phyloP scores from a whole-genome alignment of 2,113 vertebrate species.

The Oxyura jamaicensis region DNA sequence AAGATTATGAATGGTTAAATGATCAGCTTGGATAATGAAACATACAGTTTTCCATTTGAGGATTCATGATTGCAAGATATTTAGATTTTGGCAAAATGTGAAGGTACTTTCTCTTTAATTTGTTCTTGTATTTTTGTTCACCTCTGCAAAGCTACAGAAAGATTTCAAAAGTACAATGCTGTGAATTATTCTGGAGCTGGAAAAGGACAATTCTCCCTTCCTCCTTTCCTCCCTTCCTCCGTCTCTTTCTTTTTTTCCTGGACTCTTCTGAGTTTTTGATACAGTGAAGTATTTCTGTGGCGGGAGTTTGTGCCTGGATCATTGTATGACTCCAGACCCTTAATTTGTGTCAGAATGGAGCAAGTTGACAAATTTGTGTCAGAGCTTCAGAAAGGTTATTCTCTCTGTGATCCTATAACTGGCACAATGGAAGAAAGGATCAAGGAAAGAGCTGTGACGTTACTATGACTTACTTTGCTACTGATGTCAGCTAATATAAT shows the following conservation, averaged over 20 bases:
- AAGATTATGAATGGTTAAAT: not conserved
- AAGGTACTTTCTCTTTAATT: not conserved
- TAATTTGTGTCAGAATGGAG: not conserved
- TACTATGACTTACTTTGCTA: not conserved
- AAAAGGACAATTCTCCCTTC: not conserved
- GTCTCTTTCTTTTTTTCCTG: not conserved
- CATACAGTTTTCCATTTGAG: not conserved
- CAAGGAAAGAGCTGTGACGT: not conserved
- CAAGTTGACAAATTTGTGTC: not conserved
- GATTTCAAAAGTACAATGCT: not conserved
- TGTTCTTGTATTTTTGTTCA: not conserved
- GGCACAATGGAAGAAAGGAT: not conserved
- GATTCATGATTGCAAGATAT: not conserved
- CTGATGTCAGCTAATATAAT: not conserved
- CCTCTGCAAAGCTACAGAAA: not conserved
- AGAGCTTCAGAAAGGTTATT: not conserved
- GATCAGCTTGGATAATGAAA: not conserved
- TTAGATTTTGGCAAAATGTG: not conserved
- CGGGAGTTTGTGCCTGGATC: not conserved
- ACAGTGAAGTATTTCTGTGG: not conserved
- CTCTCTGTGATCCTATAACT: not conserved
- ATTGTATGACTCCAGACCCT: not conserved
- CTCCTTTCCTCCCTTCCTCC: not conserved
- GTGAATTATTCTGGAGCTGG: not conserved
- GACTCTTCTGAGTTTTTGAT: not conserved